Base-by-base conservation (phyloP, 2,888 invertebrate genomes). In the Urechis unicinctus region DNA sequence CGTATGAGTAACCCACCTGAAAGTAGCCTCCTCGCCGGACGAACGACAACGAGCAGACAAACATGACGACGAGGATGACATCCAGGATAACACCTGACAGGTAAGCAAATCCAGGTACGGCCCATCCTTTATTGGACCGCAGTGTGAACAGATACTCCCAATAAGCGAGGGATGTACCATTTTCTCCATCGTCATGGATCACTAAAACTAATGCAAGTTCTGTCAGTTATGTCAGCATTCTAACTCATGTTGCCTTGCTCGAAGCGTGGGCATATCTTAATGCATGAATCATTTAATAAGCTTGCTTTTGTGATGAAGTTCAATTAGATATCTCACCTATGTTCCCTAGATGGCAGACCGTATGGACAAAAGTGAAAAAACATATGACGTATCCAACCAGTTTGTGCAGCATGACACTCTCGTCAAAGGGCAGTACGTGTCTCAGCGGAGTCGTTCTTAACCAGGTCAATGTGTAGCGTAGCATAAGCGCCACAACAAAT, bases 331-430 rank as follows among this genome's bases (percentile, higher is more conserved):
- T 64, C 68, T 83, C 79, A 87, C 91, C 85, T 70, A 93, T 91
- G 78, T 95, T 94, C 56, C 88, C 85, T 1, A 93, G 78, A 77
- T 96, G 95, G 85, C 88, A 88, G 24, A 88, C 69, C 0, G 92
- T 89, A 70, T 95, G 95, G 0, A 89, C 68, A 1, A 86, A 65
- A 68, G 89, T 87, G 73, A 86, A 86, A 1, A 85, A 73, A 9
- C 86, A 84, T 48, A 94, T 87, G 47, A 89, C 77, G 53, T 87
- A 85, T 1, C 93, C 95, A 0, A 89, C 88, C 60, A 93, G 79
- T 78, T 94, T 94, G 80, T 96, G 95, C 63, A 94, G 84, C 78
- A 92, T 89, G 62, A 95, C 89, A 75, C 92, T 90, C 67, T 94
- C 88, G 78, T 95, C 95, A 47, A 96, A 81, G 0, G 95, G 95